Percentiles rank a stretch among this genome's conserved stretches.
Evolutionary conservation across 23 tunicate species (phyloP).

Genomic region (Oikopleura vanhoeffeni): DNA sequence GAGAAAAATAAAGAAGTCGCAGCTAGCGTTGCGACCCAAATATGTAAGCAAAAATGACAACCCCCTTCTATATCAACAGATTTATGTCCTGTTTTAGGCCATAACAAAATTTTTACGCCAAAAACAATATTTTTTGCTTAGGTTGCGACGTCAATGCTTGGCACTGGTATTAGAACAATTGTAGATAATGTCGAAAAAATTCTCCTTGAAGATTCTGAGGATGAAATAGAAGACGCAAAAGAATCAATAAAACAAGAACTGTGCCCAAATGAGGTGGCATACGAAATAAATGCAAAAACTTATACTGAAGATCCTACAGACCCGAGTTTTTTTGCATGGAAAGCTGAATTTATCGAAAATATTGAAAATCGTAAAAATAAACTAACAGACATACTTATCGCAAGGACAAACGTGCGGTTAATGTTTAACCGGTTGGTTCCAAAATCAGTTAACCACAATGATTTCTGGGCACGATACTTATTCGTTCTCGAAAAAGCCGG

Average conservation of each 20-base stretch:
- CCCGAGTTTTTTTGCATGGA: not conserved
- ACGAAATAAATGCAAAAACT: not conserved
- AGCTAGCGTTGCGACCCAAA: too few relatives aligned
- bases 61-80: too few relatives aligned
- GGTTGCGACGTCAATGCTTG: not conserved
- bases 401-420: conserved; percentile 1
- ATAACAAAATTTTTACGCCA: too few relatives aligned
- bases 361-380: not conserved
- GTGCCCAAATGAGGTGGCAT: not conserved
- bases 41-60: too few relatives aligned
- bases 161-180: not conserved
- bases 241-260: not conserved
- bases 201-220: not conserved
- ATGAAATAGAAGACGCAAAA: not conserved
- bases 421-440: not conserved
- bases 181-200: conserved; percentile 8
- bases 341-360: not conserved
- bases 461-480: conserved; percentile 1
- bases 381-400: not conserved
- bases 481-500: not conserved
- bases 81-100: too few relatives aligned
- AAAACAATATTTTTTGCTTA: too few relatives aligned
- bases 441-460: not conserved
- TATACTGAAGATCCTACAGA: not conserved
- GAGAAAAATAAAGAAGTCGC: too few relatives aligned